A percentile compares a stretch with the other conserved stretches of the same genome.
These are phyloP conservation scores for Petaurus breviceps DNA, from an alignment of 2,113 vertebrate species.

Conservation along the genomic window DNA sequence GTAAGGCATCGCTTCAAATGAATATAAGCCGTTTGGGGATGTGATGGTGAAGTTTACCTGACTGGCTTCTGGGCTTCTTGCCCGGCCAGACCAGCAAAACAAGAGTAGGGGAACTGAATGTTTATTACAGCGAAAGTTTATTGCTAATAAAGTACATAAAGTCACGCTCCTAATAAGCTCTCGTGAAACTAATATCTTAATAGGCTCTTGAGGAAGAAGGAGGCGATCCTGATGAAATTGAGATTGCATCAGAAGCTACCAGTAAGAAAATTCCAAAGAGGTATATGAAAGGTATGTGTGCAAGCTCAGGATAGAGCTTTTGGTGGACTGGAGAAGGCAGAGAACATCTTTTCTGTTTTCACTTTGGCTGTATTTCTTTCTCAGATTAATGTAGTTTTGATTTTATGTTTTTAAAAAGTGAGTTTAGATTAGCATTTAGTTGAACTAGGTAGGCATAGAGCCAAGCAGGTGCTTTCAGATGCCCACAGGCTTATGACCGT, in stretches of 20 bases:
- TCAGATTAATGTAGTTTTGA: background rate
- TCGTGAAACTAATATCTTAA: background rate
- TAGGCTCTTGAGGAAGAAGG: constrained; percentile 96
- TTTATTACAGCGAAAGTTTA: background rate
- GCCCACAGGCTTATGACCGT: background rate
- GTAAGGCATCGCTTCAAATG: background rate
- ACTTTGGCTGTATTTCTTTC: background rate
- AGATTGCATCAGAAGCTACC: constrained; percentile 83
- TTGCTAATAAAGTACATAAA: background rate
- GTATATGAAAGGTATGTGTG: constrained; percentile 87
- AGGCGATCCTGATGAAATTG: constrained; percentile 92
- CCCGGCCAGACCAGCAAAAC: background rate
- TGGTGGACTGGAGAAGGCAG: background rate
- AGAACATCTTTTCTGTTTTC: background rate
- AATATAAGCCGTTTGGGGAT: background rate
- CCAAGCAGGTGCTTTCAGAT: background rate
- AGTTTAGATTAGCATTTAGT: background rate
- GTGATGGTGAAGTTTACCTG: background rate
- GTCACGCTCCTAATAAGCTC: background rate
- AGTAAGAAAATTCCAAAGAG: constrained; percentile 88
- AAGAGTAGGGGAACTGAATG: background rate
- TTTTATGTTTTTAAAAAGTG: background rate
- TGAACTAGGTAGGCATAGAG: background rate
- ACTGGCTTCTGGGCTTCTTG: background rate
- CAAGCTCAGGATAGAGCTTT: accelerated